phyloP scores from a whole-genome alignment of 2,888 invertebrate genomes.

The Meta bourneti region DNA sequence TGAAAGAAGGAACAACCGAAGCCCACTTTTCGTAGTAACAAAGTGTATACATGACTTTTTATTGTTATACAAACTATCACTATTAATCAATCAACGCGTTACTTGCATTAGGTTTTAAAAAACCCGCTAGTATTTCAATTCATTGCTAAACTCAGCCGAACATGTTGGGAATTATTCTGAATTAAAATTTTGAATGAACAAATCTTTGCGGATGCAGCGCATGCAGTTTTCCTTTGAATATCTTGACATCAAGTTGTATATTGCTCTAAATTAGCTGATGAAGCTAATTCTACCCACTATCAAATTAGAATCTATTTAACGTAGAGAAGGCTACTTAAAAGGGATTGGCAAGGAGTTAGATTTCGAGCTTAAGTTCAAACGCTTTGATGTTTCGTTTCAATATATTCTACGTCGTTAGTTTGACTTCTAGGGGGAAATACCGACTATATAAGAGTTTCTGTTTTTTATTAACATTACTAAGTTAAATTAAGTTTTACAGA shows the following conservation, averaged over 20 bases:
- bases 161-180: neutral
- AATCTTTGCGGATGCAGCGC: neutral
- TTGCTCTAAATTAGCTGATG: neutral
- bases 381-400: neutral
- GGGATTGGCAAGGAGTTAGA: neutral
- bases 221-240: neutral
- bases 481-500: no score
- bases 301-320: neutral
- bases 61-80: no score
- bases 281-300: neutral
- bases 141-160: neutral
- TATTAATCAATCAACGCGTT: neutral
- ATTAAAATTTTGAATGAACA: neutral
- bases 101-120: neutral
- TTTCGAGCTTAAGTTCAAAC: neutral
- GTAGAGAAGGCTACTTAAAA: neutral
- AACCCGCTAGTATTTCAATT: neutral
- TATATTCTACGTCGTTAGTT: neutral
- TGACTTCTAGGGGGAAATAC: neutral
- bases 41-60: no score
- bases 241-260: neutral
- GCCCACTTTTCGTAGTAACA: no score
- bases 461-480: no score
- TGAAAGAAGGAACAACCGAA: no score
- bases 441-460: no score